A percentile compares a stretch with the other conserved stretches of the same genome.
Evolutionary conservation across 2,888 invertebrate species (phyloP).

Genomic region (Heliconius ismenius): DNA sequence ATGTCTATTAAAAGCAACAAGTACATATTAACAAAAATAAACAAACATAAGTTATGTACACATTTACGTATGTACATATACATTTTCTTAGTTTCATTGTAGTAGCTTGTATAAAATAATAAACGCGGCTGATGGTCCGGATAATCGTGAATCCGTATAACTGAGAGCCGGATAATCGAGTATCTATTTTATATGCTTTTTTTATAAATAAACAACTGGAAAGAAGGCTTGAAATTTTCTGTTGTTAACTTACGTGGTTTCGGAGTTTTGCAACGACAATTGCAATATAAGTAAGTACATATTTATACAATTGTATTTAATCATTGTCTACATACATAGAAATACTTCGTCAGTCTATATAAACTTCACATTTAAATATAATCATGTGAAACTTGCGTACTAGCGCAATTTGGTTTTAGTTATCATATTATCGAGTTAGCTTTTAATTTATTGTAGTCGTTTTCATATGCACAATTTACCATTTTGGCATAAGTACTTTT

Average conservation of each 20-base stretch:
- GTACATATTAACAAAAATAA: too few species aligned
- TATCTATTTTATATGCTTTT: background rate
- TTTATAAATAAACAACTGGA: background rate
- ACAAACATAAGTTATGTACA: too few species aligned
- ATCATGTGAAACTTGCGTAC: background rate
- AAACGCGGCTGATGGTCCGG: too few species aligned
- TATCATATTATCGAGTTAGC: background rate
- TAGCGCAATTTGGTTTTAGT: background rate
- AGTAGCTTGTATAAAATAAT: too few species aligned
- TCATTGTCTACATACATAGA: slow-evolving; percentile 4
- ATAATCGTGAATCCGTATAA: too few species aligned
- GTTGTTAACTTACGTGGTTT: slow-evolving; percentile 1
- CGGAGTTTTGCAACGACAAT: background rate
- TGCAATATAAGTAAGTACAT: slow-evolving; percentile 1
- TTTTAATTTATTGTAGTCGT: background rate
- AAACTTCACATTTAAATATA: slow-evolving; percentile 3
- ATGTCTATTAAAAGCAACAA: too few species aligned
- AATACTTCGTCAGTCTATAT: background rate
- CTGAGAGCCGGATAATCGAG: too few species aligned
- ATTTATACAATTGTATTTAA: background rate
- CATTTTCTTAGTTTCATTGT: too few species aligned
- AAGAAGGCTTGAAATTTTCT: background rate
- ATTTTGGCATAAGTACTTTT: slow-evolving; percentile 4
- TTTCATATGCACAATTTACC: background rate
- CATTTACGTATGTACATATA: too few species aligned